Percentiles rank a stretch among this genome's conserved stretches.
Conservation (phyloP, 2,797 vertebrate genomes). For the Clarias laeviceps region DNA sequence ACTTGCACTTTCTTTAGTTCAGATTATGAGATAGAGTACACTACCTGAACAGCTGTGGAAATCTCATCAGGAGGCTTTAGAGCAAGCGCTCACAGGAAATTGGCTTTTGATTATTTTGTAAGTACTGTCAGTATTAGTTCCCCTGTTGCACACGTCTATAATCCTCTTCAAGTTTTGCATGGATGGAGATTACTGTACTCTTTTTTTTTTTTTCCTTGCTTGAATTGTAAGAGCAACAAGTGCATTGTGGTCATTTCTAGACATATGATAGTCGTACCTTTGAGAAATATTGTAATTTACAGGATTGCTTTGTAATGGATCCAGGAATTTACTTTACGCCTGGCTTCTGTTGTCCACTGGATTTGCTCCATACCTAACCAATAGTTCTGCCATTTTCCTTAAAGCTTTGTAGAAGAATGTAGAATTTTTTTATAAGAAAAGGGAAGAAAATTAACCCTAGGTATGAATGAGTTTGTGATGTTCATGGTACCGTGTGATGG, state of each 20-base stretch:
- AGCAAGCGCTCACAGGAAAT: constrained; percentile 8
- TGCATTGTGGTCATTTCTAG: background rate
- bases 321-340: background rate
- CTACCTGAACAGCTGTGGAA: constrained; percentile 12
- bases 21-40: constrained; percentile 3
- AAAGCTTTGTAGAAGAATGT: no score
- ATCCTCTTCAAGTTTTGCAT: constrained; percentile 18
- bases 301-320: background rate
- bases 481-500: background rate
- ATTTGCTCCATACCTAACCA: background rate
- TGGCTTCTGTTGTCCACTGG: background rate
- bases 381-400: background rate
- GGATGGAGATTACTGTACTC: background rate
- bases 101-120: constrained; percentile 23
- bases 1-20: background rate
- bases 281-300: background rate
- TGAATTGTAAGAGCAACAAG: background rate
- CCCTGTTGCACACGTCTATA: constrained; percentile 15
- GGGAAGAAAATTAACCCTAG: background rate
- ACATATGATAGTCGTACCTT: background rate
- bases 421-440: background rate
- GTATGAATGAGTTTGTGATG: background rate
- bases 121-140: constrained; percentile 27
- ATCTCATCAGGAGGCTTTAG: constrained; percentile 15
- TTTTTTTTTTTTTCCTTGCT: background rate